These are phyloP conservation scores for Plemyria rubiginata DNA, from an alignment of 2,888 invertebrate species.

Conservation along the genomic window DNA sequence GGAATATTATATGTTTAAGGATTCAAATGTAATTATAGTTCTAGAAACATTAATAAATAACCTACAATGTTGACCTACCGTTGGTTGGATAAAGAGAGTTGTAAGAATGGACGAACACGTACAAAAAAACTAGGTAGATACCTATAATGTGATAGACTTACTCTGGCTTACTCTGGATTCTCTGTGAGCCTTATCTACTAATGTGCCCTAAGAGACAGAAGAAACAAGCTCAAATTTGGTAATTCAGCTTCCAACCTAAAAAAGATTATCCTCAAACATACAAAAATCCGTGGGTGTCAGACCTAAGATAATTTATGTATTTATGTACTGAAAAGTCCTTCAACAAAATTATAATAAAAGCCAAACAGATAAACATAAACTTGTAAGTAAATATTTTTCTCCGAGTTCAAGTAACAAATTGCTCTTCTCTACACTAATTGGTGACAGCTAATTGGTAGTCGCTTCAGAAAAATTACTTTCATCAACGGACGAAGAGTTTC, in stretches of 20 bases:
- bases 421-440: slow-evolving; percentile 69
- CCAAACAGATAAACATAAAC: slow-evolving; percentile 26
- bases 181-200: not conserved
- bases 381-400: slow-evolving; percentile 53
- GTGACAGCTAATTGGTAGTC: slow-evolving; percentile 78
- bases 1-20: not conserved
- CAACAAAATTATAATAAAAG: slow-evolving; percentile 7
- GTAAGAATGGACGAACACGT: not conserved
- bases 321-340: not conserved
- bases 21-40: not conserved
- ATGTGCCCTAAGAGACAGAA: too few species aligned
- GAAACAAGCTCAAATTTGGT: too few species aligned
- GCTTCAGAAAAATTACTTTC: slow-evolving; percentile 80
- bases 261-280: too few species aligned
- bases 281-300: too few species aligned
- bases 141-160: not conserved
- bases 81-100: too few species aligned
- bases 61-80: too few species aligned
- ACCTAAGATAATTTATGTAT: too few species aligned
- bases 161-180: not conserved
- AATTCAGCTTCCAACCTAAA: too few species aligned
- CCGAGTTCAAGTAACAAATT: slow-evolving; percentile 71
- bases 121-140: too few species aligned
- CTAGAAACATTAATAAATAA: not conserved
- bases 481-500: slow-evolving; percentile 80